These are phyloP conservation scores for Scrobipalpa atriplicella DNA, from an alignment of 2,888 invertebrate species.

Conservation along the genomic window DNA sequence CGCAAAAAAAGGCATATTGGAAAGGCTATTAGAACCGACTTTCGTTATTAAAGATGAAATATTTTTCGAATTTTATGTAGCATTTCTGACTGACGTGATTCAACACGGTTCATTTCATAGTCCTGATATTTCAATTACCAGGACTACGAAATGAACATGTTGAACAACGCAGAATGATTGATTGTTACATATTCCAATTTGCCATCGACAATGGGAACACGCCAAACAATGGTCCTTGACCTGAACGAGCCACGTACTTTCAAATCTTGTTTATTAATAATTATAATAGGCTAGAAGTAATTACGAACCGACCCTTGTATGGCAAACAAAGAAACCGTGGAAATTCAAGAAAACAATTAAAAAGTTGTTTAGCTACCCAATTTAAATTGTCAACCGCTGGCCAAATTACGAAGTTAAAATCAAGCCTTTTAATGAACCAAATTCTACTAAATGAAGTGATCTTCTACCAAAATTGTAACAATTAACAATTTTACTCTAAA, in stretches of 20 bases:
- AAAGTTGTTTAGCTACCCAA: neutral
- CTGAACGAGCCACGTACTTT: constrained; percentile 47
- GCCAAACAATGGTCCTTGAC: constrained; percentile 72
- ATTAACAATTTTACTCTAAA: too few relatives aligned
- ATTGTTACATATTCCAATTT: constrained; percentile 24
- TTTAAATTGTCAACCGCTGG: too few relatives aligned
- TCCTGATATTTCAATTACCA: too few relatives aligned
- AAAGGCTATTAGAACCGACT: neutral
- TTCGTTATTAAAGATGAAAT: neutral
- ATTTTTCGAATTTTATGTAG: neutral
- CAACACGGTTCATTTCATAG: too few relatives aligned
- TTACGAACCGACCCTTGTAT: neutral
- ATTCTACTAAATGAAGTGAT: neutral
- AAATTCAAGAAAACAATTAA: neutral
- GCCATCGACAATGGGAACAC: constrained; percentile 30
- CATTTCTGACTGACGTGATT: neutral
- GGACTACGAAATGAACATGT: neutral
- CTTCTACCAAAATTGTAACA: too few relatives aligned
- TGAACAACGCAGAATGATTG: constrained; percentile 25
- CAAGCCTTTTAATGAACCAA: neutral
- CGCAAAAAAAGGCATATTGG: neutral
- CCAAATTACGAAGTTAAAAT: too few relatives aligned
- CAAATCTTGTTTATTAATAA: constrained; percentile 45
- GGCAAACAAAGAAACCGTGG: neutral
- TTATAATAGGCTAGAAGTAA: neutral